Conservation (phyloP, 2,888 invertebrate genomes). For the Theristus sp. region DNA sequence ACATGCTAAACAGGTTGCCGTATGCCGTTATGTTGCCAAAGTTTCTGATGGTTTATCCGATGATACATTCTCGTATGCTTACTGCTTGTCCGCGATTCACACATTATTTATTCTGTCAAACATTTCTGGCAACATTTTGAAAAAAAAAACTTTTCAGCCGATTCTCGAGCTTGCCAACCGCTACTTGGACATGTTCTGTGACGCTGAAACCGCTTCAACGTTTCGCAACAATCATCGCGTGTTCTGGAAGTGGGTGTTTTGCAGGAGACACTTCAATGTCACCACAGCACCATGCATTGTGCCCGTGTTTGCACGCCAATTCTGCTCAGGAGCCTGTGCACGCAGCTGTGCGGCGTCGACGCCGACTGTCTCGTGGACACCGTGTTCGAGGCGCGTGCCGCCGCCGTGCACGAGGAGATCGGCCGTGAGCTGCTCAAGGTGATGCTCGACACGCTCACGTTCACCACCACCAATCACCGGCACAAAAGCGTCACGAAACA, state of each 20-base stretch:
- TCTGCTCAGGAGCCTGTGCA: background rate
- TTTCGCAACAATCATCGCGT: background rate
- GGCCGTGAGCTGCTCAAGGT: background rate
- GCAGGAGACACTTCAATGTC: too few relatives aligned
- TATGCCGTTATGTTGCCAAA: background rate
- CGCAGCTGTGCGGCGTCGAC: background rate
- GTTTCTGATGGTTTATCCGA: too few relatives aligned
- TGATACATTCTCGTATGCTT: too few relatives aligned
- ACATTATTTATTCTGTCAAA: too few relatives aligned
- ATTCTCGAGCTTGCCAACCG: background rate
- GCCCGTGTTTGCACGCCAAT: too few relatives aligned
- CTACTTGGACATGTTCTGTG: background rate
- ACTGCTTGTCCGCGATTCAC: background rate
- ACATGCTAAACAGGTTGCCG: background rate
- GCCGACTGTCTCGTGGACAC: background rate
- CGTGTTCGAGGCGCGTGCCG: background rate
- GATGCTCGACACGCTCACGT: background rate
- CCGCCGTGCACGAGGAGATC: background rate
- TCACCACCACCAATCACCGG: too few relatives aligned
- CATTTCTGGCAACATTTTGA: too few relatives aligned
- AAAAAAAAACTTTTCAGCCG: too few relatives aligned
- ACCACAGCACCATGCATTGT: too few relatives aligned
- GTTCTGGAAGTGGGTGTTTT: background rate
- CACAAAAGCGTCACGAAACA: background rate
- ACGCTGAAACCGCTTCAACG: background rate